These are phyloP conservation scores for Plutella xylostella DNA, from an alignment of 2,888 invertebrate genomes.

Conservation along the genomic window DNA sequence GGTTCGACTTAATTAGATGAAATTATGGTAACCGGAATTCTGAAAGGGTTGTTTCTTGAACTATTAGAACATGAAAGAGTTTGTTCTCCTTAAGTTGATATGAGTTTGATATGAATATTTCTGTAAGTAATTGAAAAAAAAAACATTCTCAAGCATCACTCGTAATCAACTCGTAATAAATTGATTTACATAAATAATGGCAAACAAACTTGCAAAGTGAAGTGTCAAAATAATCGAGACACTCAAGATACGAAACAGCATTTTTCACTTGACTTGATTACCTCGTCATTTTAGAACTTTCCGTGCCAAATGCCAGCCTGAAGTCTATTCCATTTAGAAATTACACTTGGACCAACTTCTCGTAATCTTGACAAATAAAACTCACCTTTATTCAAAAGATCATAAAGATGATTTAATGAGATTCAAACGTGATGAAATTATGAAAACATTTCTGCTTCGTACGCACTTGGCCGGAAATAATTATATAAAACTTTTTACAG, in stretches of 20 bases:
- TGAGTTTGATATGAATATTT: too few species aligned
- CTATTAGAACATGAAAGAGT: too few species aligned
- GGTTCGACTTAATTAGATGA: too few species aligned
- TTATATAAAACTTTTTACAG: neutral
- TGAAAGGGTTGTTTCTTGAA: too few species aligned
- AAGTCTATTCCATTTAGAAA: constrained; percentile 65
- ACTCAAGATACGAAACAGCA: neutral
- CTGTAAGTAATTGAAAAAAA: too few species aligned
- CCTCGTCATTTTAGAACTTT: neutral
- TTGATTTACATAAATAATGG: too few species aligned
- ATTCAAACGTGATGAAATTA: constrained; percentile 1
- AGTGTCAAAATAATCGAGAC: too few species aligned
- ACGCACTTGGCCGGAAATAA: constrained; percentile 6
- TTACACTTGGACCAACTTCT: constrained; percentile 37
- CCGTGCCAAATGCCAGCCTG: constrained; percentile 54
- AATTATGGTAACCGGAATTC: too few species aligned
- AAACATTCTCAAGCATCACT: too few species aligned
- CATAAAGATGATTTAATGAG: neutral
- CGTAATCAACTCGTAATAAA: too few species aligned
- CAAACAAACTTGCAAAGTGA: too few species aligned
- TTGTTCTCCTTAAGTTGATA: too few species aligned
- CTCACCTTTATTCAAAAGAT: constrained; percentile 11
- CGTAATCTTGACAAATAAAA: constrained; percentile 11
- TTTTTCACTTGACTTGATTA: constrained; percentile 6
- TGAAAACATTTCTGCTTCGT: constrained; percentile 6